Evolutionary conservation across 2,797 vertebrate species (phyloP).

Genomic region (Tokudaia muenninki): DNA sequence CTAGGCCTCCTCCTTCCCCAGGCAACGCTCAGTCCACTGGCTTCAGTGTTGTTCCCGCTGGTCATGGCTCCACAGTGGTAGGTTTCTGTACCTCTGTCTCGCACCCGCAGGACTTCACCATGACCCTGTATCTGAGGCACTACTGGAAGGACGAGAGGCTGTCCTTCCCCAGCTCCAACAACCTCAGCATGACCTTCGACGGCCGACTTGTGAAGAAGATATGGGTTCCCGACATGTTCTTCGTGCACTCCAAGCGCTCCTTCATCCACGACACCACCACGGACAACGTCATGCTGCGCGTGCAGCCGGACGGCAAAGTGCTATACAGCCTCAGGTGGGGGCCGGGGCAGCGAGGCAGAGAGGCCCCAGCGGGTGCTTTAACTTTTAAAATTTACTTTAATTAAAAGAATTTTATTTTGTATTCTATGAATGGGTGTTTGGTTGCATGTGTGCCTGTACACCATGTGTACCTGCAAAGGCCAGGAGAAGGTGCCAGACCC

Average conservation of each 20-base stretch:
- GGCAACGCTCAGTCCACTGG: background rate
- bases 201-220: conserved; percentile 98
- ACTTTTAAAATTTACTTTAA: background rate
- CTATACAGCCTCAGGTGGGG: conserved; percentile 97
- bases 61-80: background rate
- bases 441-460: background rate
- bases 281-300: conserved; percentile 98
- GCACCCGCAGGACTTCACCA: conserved; percentile 95
- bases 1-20: background rate
- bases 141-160: conserved; percentile 98
- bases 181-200: conserved; percentile 99
- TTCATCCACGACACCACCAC: conserved; percentile 99
- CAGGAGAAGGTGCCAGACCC: background rate
- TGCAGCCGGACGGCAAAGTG: conserved; percentile 97
- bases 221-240: conserved; percentile 99
- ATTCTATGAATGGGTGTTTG: no score
- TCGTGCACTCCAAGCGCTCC: conserved; percentile 98
- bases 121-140: conserved; percentile 97
- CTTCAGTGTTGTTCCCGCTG: background rate
- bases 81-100: background rate
- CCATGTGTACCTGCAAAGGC: background rate
- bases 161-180: conserved; percentile 97
- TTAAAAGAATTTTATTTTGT: background rate
- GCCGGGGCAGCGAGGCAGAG: background rate
- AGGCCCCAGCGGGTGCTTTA: background rate